A percentile compares a stretch with the other conserved stretches of the same genome.
These are phyloP conservation scores for Cistogaster globosa DNA, from an alignment of 2,888 invertebrate genomes.

Conservation along the genomic window DNA sequence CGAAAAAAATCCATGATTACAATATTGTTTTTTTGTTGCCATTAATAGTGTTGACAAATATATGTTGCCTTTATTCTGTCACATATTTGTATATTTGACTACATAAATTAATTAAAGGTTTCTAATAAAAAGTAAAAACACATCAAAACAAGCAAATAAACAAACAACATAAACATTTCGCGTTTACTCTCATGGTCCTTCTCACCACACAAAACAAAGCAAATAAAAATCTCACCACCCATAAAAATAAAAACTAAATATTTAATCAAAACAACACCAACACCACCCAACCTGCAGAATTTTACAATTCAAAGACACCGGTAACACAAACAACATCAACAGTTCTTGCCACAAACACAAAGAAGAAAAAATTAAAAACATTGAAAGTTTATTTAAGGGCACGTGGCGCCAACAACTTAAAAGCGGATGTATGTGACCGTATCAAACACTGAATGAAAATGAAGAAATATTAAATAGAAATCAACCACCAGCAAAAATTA, in stretches of 20 bases:
- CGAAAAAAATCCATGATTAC: too few relatives aligned
- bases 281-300: slow-evolving; percentile 9
- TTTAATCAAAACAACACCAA: slow-evolving; percentile 36
- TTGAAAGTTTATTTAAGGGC: slow-evolving; percentile 51
- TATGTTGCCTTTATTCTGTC: too few relatives aligned
- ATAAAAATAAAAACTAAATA: slow-evolving; percentile 32
- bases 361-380: neutral
- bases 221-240: neutral
- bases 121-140: neutral
- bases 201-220: slow-evolving; percentile 12
- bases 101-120: too few relatives aligned
- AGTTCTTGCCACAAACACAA: neutral
- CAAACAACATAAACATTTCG: neutral
- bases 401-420: slow-evolving; percentile 58
- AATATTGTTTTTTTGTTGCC: too few relatives aligned
- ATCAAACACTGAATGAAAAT: slow-evolving; percentile 16
- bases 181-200: slow-evolving; percentile 13
- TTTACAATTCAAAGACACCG: slow-evolving; percentile 27
- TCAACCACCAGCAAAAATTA: slow-evolving; percentile 3
- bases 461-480: neutral
- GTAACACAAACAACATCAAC: slow-evolving; percentile 24
- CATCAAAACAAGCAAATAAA: slow-evolving; percentile 11
- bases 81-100: too few relatives aligned
- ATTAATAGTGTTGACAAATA: neutral
- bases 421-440: slow-evolving; percentile 4